Evolutionary conservation across 2,113 vertebrate genomes (phyloP).

Genomic region (Catharus minimus): DNA sequence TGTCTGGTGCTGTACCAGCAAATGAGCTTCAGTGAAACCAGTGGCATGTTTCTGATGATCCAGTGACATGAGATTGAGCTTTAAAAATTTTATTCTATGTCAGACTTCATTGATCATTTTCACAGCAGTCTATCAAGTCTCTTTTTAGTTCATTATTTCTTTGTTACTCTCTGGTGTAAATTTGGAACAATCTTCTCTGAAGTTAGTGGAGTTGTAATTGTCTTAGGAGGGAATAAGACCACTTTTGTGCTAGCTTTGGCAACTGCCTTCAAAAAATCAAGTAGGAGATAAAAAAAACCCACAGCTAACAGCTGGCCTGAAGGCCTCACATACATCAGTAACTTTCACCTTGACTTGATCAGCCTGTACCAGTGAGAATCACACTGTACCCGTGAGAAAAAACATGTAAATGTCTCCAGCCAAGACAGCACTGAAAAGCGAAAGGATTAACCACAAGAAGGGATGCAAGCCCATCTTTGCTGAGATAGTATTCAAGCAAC

Average conservation of each 20-base stretch:
- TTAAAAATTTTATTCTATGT: neutral
- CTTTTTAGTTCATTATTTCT: neutral
- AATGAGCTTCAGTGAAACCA: neutral
- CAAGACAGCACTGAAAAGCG: too few species aligned
- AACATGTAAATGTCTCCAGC: too few species aligned
- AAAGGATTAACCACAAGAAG: neutral
- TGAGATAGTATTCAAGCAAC: neutral
- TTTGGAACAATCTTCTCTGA: neutral
- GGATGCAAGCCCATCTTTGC: neutral
- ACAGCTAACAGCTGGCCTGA: neutral
- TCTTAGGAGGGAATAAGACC: neutral
- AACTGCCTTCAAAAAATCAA: neutral
- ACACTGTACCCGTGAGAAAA: neutral
- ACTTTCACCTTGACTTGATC: neutral
- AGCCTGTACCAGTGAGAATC: neutral
- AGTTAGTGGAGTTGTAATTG: neutral
- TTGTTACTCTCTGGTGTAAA: neutral
- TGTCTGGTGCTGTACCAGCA: neutral
- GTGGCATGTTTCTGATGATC: neutral
- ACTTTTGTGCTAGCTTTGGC: neutral
- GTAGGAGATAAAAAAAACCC: neutral
- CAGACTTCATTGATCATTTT: constrained; percentile 3
- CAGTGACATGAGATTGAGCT: neutral
- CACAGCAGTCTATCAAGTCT: neutral
- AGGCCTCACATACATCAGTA: neutral